These are phyloP conservation scores for Julus scandinavius DNA, from an alignment of 2,888 invertebrate species.

Conservation along the genomic window DNA sequence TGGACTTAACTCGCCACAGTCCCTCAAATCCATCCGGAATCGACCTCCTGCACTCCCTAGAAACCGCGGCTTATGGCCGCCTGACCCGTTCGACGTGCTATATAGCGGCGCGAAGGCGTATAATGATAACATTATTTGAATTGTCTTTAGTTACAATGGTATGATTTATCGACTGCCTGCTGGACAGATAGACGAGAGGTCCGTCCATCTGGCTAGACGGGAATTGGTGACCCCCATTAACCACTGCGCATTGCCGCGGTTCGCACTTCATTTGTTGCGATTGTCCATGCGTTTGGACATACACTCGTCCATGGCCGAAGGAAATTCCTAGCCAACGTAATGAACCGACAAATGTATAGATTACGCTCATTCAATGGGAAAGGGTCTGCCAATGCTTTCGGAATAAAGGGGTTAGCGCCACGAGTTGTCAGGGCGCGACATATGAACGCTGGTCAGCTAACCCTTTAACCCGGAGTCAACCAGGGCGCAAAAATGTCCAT, in stretches of 20 bases:
- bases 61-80: conserved; percentile 6
- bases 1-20: conserved; percentile 29
- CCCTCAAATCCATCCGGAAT: conserved; percentile 18
- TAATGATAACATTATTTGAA: conserved; percentile 55
- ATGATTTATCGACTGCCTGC: conserved; percentile 39
- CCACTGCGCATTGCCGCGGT: neutral
- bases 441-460: conserved; percentile 23
- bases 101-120: conserved; percentile 31
- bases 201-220: conserved; percentile 34
- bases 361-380: conserved; percentile 28
- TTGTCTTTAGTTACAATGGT: conserved; percentile 43
- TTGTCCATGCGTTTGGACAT: conserved; percentile 11
- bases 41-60: conserved; percentile 40
- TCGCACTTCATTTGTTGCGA: conserved; percentile 31
- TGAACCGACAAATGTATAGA: conserved; percentile 39
- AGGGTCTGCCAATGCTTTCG: neutral
- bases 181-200: conserved; percentile 19
- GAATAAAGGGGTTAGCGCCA: conserved; percentile 16
- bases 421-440: conserved; percentile 41
- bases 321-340: conserved; percentile 31
- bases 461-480: conserved; percentile 35
- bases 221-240: conserved; percentile 34
- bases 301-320: conserved; percentile 33
- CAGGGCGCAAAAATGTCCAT: conserved; percentile 38
- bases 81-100: neutral